phyloP scores from a whole-genome alignment of 2,797 vertebrate species.

The Mycteria americana region DNA sequence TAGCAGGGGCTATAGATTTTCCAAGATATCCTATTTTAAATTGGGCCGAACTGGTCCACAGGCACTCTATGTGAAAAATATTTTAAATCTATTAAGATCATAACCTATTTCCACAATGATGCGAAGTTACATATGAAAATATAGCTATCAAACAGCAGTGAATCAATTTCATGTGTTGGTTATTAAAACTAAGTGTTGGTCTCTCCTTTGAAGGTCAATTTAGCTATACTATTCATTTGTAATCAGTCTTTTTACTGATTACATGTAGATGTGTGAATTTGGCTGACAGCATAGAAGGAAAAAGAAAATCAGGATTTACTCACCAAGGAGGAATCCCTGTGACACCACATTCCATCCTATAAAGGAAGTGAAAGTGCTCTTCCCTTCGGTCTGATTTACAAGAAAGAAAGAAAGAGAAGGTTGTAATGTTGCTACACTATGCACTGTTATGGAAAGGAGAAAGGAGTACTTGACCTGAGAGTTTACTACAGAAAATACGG shows the following conservation, averaged over 20 bases:
- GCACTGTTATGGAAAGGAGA: constrained; percentile 57
- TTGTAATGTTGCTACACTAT: constrained; percentile 76
- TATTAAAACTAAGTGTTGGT: not conserved
- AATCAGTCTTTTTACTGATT: not conserved
- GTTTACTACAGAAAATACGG: not conserved
- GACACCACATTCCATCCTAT: constrained; percentile 80
- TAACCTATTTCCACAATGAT: not conserved
- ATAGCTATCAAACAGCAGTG: not conserved
- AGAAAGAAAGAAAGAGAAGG: constrained; percentile 79
- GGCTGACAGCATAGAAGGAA: constrained; percentile 57
- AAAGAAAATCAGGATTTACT: constrained; percentile 76
- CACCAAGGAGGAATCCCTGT: constrained; percentile 78
- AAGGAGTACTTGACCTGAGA: constrained; percentile 25
- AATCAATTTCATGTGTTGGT: not conserved
- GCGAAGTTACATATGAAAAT: not conserved
- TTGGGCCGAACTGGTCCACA: not conserved
- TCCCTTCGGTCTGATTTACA: constrained; percentile 79
- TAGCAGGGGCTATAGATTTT: constrained; percentile 37
- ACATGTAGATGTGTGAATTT: constrained; percentile 6
- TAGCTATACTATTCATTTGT: not conserved
- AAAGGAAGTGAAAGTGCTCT: constrained; percentile 81
- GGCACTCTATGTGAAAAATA: not conserved
- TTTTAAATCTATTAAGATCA: not conserved
- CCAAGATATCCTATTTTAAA: not conserved
- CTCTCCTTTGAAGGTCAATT: not conserved